Base-by-base conservation (phyloP, 2,797 vertebrate species). In the Syndactyla subalaris region DNA sequence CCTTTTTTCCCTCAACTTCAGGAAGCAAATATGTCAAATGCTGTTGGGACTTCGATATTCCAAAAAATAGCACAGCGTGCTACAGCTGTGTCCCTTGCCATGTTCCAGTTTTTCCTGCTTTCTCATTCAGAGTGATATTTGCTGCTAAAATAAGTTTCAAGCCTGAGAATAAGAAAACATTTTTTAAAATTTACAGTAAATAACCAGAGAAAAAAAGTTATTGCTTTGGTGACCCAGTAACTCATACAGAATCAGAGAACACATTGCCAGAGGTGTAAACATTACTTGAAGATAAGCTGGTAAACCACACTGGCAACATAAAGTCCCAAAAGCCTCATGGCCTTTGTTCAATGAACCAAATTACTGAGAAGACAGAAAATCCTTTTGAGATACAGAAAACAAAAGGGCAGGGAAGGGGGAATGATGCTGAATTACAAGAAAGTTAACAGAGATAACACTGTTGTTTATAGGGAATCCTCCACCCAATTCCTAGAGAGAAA, bases 101-200 rank as follows among this genome's bases (percentile, higher is more conserved):
- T 3, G 5, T 39, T 72, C 27, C 46, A 26, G 18, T 45, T 75
- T 57, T 45, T 46, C 29, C n/a, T 67, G 46, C 14, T 77, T 71
- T 73, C 46, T 48, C 67, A 63, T 61, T 73, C 67, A 72, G 38
- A 84, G 17, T 58, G 23, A 20, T 57, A 82, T 12, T 43, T 78
- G 34, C 39, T 94, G 74, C 65, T 74, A 84, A 88, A 93, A 82
- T 12, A 34, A 0, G 21, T 52, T 82, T 81, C 68, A 63, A 66
- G 78, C 29, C 52, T 27, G 29, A 80, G 72, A 36, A 79, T 22
- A 79, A 67, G 58, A 80, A 84, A 91, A 62, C 9, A 70, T 9
- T 36, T 83, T 89, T 49, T 66, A 48, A 91, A 95, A 85, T 63
- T 54, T 85, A 75, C 32, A 88, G 58, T 9, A 92, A 88, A 61